These are phyloP conservation scores for Labeo catla DNA, from an alignment of 2,113 vertebrate genomes.

Conservation along the genomic window DNA sequence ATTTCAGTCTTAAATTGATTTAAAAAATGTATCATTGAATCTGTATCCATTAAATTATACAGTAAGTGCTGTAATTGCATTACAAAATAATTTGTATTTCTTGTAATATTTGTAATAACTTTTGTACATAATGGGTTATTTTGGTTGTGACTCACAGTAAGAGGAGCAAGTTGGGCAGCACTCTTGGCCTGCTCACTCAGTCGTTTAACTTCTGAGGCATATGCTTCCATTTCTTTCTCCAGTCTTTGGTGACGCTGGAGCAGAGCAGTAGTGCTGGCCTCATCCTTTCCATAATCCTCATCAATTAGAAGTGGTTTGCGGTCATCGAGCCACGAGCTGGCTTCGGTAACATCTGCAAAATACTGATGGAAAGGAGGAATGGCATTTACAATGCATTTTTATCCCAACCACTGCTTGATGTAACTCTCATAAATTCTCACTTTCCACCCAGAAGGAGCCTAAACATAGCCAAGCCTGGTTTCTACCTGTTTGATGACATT, in stretches of 20 bases:
- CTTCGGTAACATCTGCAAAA: slow-evolving; percentile 80
- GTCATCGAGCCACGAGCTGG: slow-evolving; percentile 81
- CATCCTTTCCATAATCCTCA: slow-evolving; percentile 79
- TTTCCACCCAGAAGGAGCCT: neutral
- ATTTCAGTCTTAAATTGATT: slow-evolving; percentile 64
- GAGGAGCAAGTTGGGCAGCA: slow-evolving; percentile 70
- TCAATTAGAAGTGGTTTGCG: slow-evolving; percentile 75
- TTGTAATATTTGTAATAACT: neutral
- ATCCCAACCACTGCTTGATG: neutral
- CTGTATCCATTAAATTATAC: neutral
- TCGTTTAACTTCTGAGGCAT: slow-evolving; percentile 75
- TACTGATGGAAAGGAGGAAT: slow-evolving; percentile 73
- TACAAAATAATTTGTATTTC: neutral
- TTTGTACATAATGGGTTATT: neutral
- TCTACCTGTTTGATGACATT: slow-evolving; percentile 80
- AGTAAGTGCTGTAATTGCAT: neutral
- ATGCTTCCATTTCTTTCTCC: slow-evolving; percentile 78
- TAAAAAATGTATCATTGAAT: neutral
- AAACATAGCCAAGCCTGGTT: neutral
- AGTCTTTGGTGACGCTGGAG: slow-evolving; percentile 80
- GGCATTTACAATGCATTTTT: slow-evolving; percentile 4
- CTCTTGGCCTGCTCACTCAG: slow-evolving; percentile 78
- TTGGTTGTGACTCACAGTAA: slow-evolving; percentile 69
- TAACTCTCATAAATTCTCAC: neutral
- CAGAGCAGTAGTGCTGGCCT: slow-evolving; percentile 71